Base-by-base conservation (phyloP, 2,888 invertebrate genomes). In the Helicoverpa assulta region DNA sequence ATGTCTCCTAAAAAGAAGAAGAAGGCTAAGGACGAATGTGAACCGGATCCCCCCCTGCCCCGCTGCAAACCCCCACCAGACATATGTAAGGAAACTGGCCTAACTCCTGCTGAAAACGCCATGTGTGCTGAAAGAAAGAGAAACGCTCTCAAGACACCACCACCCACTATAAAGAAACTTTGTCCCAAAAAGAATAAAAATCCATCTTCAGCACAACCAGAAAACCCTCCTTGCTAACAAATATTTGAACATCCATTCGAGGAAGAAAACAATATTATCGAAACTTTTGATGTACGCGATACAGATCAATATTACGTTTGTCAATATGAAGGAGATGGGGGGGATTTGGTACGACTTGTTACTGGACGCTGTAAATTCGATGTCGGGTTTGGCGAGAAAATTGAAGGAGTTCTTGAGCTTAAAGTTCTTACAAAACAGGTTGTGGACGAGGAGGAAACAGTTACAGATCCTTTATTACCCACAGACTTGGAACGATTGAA, bases 1-100 rank as follows among this genome's bases (percentile, higher is more conserved):
- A 80, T 81, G 78, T 55, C 81, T 21, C 63, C 58, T 10, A 76
- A 62, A 12, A 75, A 61, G 7, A 82, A 82, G 33, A 83, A 83
- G 67, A 73, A 65, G 50, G 55, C 26, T 7, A 64, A 29, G 2
- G 71, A 6, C 6, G 10, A 67, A 52, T 68, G 40, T 10, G 59
- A 67, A 14, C 26, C 56, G 7, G n/a, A 12, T 12, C 61, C 67
- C 0, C 61, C 67, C 0, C 43, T 70, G 8, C 73, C 83, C 0
- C 52, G 67, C 0, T 63, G 65, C 33, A 54, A 70, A 0, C 81
- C 83, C 12, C 63, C 60, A 3, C 55, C 67, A 3, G 82, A 82
- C 2, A 67, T 67, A 1, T 72, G 76, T 1, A 40, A 26, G 0
- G 77, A 81, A n/a, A 56, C 53, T 5, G 70, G 51, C 7, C 57